Evolutionary conservation across 2,888 invertebrate species (phyloP), one percentile per base, ranked within the genome.

Genomic region (Notodonta ziczac): DNA sequence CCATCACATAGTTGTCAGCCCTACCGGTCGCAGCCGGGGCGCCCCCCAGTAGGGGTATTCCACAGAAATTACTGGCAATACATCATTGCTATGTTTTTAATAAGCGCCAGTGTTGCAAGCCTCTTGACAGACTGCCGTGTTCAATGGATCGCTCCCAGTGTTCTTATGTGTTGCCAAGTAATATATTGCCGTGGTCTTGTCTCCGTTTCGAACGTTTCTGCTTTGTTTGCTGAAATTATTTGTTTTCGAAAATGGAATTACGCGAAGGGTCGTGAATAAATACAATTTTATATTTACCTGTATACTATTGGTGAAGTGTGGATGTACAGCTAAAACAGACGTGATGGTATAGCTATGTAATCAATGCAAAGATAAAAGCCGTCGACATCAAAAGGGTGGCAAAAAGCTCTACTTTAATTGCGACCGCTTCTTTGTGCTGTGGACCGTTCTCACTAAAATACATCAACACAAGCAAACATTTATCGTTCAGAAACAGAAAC

Each of bases 41-140:
- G 65, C 67, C 61, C 66, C 68, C 65, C 66, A 73, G 70, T 71
- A 72, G 76, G 78, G 81, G 72, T 77, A 81, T 84, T 84, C 78
- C 82, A 78, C 82, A 82, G 85, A 86, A 87, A 89, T 88, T 89
- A 87, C 87, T 81, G 73, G 86, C 85, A 85, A 90, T 90, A 88
- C 89, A 90, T 90, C 90, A 90, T 87, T 85, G 86, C 82, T 88
- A 87, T 87, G 86, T 88, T 90, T 90, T 90, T 90, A 90, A 90
- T 90, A 90, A 89, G 83, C 83, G 86, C 78, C 74, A 71, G 76
- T 78, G 74, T 74, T 76, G 71, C 72, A 61, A 76, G 67, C 72
- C 58, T 72, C 70, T 66, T 74, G 77, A 79, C 82, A 79, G 82
- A 76, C 78, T 76, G 75, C 73, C 74, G 61, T 69, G 68, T 69